phyloP scores from a whole-genome alignment of 2,797 vertebrate species.

The Falco novaeseelandiae region DNA sequence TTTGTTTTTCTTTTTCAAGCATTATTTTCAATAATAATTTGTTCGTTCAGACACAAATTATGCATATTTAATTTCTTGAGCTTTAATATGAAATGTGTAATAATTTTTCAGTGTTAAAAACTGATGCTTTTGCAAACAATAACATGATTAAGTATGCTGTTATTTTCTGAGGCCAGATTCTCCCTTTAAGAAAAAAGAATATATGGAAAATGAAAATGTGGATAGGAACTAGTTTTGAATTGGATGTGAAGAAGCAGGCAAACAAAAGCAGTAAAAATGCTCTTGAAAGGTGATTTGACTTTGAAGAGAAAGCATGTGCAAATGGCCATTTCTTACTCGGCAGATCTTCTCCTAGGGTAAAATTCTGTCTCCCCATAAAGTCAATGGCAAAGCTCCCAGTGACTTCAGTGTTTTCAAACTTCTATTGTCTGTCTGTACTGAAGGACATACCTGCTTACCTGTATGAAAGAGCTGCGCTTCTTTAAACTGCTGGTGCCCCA shows the following conservation, averaged over 20 bases:
- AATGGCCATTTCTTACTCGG: neutral
- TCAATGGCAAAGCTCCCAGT: neutral
- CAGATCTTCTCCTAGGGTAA: neutral
- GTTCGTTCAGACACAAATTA: conserved; percentile 72
- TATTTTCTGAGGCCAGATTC: neutral
- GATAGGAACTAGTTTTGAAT: neutral
- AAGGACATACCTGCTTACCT: conserved; percentile 4
- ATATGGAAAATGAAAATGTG: neutral
- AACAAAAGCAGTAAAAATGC: neutral
- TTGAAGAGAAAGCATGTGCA: neutral
- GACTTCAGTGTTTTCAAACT: neutral
- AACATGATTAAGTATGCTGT: neutral
- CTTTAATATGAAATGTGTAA: conserved; percentile 49
- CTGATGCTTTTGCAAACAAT: neutral
- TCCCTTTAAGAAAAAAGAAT: neutral
- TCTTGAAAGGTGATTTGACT: neutral
- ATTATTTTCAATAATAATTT: conserved; percentile 73
- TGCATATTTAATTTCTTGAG: conserved; percentile 69
- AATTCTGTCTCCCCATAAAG: neutral
- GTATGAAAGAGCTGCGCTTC: neutral
- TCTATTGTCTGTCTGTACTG: neutral
- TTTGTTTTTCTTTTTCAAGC: conserved; percentile 68
- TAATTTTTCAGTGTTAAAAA: neutral
- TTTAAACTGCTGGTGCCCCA: conserved; percentile 27
- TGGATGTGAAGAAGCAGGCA: neutral